Conservation (phyloP, 2,797 vertebrate genomes). For the Bradypodion ventrale region DNA sequence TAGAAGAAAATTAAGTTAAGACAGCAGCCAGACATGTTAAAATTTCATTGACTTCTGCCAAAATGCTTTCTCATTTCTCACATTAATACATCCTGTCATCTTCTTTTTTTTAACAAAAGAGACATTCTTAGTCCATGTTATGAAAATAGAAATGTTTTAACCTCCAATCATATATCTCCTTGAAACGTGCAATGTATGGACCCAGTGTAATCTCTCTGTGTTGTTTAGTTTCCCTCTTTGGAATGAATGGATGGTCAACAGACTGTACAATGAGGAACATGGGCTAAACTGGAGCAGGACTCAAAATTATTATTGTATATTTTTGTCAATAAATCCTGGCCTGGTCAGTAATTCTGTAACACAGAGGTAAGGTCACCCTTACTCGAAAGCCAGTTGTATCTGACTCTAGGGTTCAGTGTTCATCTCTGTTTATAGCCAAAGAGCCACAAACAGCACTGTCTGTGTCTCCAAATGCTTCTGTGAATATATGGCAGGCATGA, state of each 20-base stretch:
- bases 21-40: not conserved
- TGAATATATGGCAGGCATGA: too few relatives aligned
- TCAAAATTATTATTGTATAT: not conserved
- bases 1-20: not conserved
- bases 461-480: not conserved
- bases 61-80: not conserved
- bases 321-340: not conserved
- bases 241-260: not conserved
- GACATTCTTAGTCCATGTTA: not conserved
- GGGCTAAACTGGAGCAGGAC: not conserved
- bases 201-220: not conserved
- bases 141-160: not conserved
- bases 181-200: not conserved
- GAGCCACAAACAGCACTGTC: too few relatives aligned
- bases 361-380: too few relatives aligned
- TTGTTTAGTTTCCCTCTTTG: not conserved
- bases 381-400: too few relatives aligned
- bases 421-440: too few relatives aligned
- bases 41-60: not conserved
- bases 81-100: not conserved
- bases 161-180: not conserved
- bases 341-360: too few relatives aligned
- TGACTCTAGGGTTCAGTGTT: too few relatives aligned
- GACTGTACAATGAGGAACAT: not conserved
- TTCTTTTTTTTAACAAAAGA: not conserved